Percentiles rank a stretch among this genome's conserved stretches.
Conservation (phyloP, 2,113 vertebrate genomes). For the Chinchilla lanigera region DNA sequence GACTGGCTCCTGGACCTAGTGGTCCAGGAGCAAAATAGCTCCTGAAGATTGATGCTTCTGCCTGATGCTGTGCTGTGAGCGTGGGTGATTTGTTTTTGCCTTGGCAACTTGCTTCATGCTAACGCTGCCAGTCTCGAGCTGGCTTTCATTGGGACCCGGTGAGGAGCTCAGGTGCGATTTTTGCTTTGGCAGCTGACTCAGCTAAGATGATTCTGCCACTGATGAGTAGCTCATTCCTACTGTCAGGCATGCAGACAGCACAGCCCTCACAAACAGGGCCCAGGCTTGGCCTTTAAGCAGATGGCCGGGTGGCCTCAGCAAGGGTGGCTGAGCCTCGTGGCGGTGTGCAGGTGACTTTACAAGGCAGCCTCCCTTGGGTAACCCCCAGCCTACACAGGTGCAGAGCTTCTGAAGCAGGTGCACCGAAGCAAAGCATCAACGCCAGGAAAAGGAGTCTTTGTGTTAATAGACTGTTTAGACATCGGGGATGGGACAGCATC, state of each 20-base stretch:
- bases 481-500: not conserved
- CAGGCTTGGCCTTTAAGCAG: not conserved
- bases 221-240: not conserved
- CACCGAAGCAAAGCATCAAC: not conserved
- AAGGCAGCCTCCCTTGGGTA: not conserved
- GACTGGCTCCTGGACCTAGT: not conserved
- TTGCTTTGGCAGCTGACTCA: not conserved
- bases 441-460: not conserved
- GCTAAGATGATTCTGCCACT: not conserved
- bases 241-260: too few relatives aligned
- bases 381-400: not conserved
- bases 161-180: not conserved
- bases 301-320: not conserved
- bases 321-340: not conserved
- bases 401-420: not conserved
- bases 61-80: not conserved
- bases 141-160: not conserved
- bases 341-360: fast-evolving
- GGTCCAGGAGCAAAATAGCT: not conserved
- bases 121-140: not conserved
- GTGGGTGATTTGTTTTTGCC: not conserved
- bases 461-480: not conserved
- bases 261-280: not conserved
- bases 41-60: not conserved
- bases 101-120: not conserved